Conservation (phyloP, 2,888 invertebrate genomes). For the Unio delphinus region DNA sequence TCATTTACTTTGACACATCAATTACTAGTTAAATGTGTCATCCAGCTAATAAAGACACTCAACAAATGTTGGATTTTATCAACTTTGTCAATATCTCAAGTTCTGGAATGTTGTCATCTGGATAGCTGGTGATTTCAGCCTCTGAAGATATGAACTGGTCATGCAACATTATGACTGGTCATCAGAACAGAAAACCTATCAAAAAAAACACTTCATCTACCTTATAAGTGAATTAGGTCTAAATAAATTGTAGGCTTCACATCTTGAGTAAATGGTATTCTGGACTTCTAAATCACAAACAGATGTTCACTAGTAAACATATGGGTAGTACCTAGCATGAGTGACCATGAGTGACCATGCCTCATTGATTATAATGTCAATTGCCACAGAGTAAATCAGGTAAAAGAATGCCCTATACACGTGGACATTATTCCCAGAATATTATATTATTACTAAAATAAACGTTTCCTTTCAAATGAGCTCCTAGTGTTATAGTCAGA, state of each 20-base stretch:
- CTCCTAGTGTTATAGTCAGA: too few relatives aligned
- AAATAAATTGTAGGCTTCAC: constrained; percentile 9
- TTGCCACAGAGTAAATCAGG: not conserved
- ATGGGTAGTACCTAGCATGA: constrained; percentile 10
- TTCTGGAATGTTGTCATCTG: constrained; percentile 9
- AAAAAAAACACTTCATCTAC: constrained; percentile 10
- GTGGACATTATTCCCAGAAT: too few relatives aligned
- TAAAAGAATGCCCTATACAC: too few relatives aligned
- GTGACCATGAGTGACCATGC: constrained; percentile 18
- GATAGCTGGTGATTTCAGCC: constrained; percentile 8
- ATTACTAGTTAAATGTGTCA: constrained; percentile 13
- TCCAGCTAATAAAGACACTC: constrained; percentile 10
- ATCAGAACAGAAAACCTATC: constrained; percentile 13
- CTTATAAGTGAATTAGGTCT: constrained; percentile 9
- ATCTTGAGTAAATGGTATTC: constrained; percentile 6
- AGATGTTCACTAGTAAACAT: constrained; percentile 10
- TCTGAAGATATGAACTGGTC: constrained; percentile 15
- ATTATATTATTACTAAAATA: too few relatives aligned
- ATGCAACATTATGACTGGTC: constrained; percentile 11
- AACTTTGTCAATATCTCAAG: constrained; percentile 2
- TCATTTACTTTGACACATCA: constrained; percentile 5
- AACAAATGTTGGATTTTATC: constrained; percentile 1
- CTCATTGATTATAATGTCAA: constrained; percentile 6
- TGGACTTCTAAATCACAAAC: constrained; percentile 19
- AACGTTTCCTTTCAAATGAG: too few relatives aligned